A percentile compares a stretch with the other conserved stretches of the same genome.
Evolutionary conservation across 2,888 invertebrate species (phyloP).

Genomic region (Aproaerema taeniolella): DNA sequence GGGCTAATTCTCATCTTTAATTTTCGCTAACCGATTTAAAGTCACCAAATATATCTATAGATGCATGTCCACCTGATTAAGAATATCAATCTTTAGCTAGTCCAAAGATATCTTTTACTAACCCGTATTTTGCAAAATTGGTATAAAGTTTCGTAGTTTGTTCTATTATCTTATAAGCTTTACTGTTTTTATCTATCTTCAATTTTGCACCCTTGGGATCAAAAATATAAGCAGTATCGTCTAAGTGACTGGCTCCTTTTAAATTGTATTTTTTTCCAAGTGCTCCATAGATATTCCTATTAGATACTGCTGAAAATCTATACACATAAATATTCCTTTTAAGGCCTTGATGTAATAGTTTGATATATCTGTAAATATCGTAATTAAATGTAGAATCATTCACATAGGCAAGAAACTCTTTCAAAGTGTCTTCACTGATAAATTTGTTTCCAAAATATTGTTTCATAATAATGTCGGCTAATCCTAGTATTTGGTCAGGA

Average conservation of each 20-base stretch:
- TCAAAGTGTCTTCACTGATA: constrained; percentile 25
- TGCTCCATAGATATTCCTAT: constrained; percentile 36
- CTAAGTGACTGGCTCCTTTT: constrained; percentile 35
- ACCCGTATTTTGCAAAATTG: constrained; percentile 56
- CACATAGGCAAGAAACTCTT: constrained; percentile 29
- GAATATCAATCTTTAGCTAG: too few relatives aligned
- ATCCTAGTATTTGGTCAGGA: constrained; percentile 27
- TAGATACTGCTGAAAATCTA: constrained; percentile 38
- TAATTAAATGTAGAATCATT: constrained; percentile 27
- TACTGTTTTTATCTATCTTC: constrained; percentile 31
- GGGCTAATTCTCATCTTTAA: too few relatives aligned
- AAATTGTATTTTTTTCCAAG: constrained; percentile 30
- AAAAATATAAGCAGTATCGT: constrained; percentile 50
- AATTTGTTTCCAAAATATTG: constrained; percentile 36
- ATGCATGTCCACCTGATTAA: too few relatives aligned
- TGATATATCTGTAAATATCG: constrained; percentile 28
- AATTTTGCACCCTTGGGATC: constrained; percentile 32
- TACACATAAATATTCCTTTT: constrained; percentile 34
- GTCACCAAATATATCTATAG: too few relatives aligned
- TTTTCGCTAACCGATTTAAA: too few relatives aligned
- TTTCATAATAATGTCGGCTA: constrained; percentile 34
- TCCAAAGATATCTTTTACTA: constrained; percentile 22
- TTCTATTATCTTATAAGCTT: constrained; percentile 38
- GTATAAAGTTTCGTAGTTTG: constrained; percentile 41
- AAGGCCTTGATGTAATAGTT: too few relatives aligned